phyloP scores from a whole-genome alignment of 2,797 vertebrate species.

The Cichlasoma orientale region DNA sequence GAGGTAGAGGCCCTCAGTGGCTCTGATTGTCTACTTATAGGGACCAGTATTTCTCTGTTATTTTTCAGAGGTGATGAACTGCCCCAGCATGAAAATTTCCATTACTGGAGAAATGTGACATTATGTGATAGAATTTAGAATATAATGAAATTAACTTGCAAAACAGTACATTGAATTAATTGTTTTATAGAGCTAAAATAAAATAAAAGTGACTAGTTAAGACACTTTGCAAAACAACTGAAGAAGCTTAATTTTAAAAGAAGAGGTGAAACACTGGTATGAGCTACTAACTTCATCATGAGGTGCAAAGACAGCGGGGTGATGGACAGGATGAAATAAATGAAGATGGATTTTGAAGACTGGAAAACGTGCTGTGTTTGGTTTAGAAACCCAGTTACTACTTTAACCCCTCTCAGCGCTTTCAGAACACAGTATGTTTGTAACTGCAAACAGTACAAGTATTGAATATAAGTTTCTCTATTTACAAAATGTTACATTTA shows the following conservation, averaged over 20 bases:
- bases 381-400: slow-evolving; percentile 66
- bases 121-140: slow-evolving; percentile 16
- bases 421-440: slow-evolving; percentile 68
- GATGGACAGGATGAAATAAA: slow-evolving; percentile 39
- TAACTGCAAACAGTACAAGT: slow-evolving; percentile 75
- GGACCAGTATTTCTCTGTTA: slow-evolving; percentile 61
- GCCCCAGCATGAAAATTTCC: background rate
- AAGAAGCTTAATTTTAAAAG: slow-evolving; percentile 25
- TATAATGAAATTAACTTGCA: background rate
- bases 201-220: background rate
- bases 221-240: slow-evolving; percentile 15
- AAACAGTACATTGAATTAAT: background rate
- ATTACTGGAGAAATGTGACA: slow-evolving; percentile 26
- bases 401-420: slow-evolving; percentile 48
- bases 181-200: slow-evolving; percentile 8
- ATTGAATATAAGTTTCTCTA: slow-evolving; percentile 77
- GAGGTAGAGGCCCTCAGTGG: slow-evolving; percentile 72
- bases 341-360: slow-evolving; percentile 47
- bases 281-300: slow-evolving; percentile 39
- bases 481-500: slow-evolving; percentile 82
- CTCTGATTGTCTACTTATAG: slow-evolving; percentile 78
- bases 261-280: slow-evolving; percentile 46
- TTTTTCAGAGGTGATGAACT: slow-evolving; percentile 58
- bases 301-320: slow-evolving; percentile 30
- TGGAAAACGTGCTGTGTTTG: slow-evolving; percentile 68